Evolutionary conservation across 1,140 invertebrate species (phyloP).

Genomic region (Apolygus lucorum): DNA sequence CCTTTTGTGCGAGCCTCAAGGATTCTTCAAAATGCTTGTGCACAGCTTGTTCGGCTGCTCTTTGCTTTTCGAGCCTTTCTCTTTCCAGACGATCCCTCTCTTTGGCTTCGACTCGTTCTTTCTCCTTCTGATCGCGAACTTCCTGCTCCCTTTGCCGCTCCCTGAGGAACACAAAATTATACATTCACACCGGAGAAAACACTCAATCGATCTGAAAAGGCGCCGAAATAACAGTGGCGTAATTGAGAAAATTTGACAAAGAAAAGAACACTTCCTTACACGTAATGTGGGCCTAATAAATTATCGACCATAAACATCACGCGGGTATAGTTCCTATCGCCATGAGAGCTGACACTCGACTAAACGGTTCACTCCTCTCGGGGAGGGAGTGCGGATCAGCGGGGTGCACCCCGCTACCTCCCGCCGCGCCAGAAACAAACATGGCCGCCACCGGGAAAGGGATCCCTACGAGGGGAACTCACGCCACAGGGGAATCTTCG

Average conservation of each 20-base stretch:
- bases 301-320: slow-evolving; percentile 30
- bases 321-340: not conserved
- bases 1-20: slow-evolving; percentile 71
- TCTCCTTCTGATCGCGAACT: slow-evolving; percentile 36
- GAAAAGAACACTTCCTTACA: too few relatives aligned
- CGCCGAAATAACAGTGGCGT: too few relatives aligned
- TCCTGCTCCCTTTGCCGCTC: slow-evolving; percentile 41
- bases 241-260: too few relatives aligned
- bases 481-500: too few relatives aligned
- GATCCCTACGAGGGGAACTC: too few relatives aligned
- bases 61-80: slow-evolving; percentile 53
- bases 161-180: slow-evolving; percentile 32
- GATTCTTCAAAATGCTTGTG: slow-evolving; percentile 87
- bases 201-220: too few relatives aligned
- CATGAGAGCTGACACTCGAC: slow-evolving; percentile 4
- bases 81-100: slow-evolving; percentile 47
- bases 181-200: slow-evolving; percentile 15
- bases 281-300: slow-evolving; percentile 22
- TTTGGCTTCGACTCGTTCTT: slow-evolving; percentile 47
- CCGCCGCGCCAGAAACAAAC: slow-evolving; percentile 18
- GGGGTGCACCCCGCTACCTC: not conserved
- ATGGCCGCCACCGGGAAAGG: slow-evolving; percentile 27
- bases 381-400: too few relatives aligned
- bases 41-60: slow-evolving; percentile 62
- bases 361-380: not conserved